Conservation (phyloP, 2,797 vertebrate genomes). For the Mastacembelus armatus region DNA sequence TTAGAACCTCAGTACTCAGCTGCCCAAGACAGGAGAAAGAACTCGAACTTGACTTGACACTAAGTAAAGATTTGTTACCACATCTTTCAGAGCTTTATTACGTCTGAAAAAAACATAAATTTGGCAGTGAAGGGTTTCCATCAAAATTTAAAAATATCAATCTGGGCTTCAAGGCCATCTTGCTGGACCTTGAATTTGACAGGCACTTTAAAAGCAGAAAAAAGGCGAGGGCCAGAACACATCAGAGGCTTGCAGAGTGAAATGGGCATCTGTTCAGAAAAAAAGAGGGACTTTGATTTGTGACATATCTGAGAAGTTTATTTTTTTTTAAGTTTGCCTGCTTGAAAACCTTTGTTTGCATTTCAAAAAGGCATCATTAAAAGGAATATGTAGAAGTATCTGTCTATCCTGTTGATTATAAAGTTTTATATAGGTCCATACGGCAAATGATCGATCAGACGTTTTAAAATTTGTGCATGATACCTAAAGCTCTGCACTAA, state of each 20-base stretch:
- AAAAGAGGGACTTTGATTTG: slow-evolving; percentile 55
- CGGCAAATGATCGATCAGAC: too few relatives aligned
- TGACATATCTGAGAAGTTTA: slow-evolving; percentile 2
- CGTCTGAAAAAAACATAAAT: slow-evolving; percentile 17
- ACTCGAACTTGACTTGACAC: neutral
- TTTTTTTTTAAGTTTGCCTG: slow-evolving; percentile 18
- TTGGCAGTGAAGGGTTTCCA: slow-evolving; percentile 24
- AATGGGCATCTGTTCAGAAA: slow-evolving; percentile 25
- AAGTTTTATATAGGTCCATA: too few relatives aligned
- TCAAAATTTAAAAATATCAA: slow-evolving; percentile 61
- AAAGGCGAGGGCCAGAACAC: neutral
- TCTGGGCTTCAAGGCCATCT: slow-evolving; percentile 56
- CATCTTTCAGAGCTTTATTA: slow-evolving; percentile 27
- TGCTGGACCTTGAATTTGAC: slow-evolving; percentile 43
- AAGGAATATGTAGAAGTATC: neutral
- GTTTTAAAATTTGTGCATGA: too few relatives aligned
- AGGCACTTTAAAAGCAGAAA: slow-evolving; percentile 51
- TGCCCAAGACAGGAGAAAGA: neutral
- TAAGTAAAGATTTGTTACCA: slow-evolving; percentile 39
- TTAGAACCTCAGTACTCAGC: neutral
- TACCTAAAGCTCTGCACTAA: too few relatives aligned
- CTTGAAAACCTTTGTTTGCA: slow-evolving; percentile 37
- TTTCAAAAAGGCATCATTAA: slow-evolving; percentile 13
- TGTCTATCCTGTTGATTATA: too few relatives aligned
- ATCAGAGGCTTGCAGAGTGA: slow-evolving; percentile 14